Evolutionary conservation across 2,797 vertebrate genomes (phyloP).

Genomic region (Hydrophis major): DNA sequence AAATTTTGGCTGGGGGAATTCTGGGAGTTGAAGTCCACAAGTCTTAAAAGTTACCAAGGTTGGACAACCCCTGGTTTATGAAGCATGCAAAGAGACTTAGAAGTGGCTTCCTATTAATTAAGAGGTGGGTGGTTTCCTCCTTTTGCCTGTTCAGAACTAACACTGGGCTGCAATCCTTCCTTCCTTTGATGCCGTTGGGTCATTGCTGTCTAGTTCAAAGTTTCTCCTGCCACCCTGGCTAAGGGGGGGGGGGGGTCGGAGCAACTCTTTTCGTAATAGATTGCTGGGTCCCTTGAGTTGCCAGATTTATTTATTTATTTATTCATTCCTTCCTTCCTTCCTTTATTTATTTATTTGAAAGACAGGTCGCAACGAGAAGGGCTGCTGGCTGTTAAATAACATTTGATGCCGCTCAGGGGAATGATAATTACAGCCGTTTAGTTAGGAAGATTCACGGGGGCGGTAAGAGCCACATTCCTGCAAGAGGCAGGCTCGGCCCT

Average conservation of each 20-base stretch:
- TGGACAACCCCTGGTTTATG: not conserved
- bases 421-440: slow-evolving; percentile 59
- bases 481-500: slow-evolving; percentile 7
- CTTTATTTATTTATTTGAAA: slow-evolving; percentile 11
- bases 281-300: slow-evolving; percentile 48
- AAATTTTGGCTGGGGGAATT: not conserved
- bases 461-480: slow-evolving; percentile 38
- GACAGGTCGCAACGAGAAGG: slow-evolving; percentile 46
- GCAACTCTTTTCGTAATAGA: slow-evolving; percentile 57
- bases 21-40: not conserved
- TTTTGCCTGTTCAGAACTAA: not conserved
- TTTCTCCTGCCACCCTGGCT: slow-evolving; percentile 52
- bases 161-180: slow-evolving; percentile 1
- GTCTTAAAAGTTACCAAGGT: not conserved
- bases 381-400: slow-evolving; percentile 61
- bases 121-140: not conserved
- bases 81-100: not conserved
- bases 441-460: slow-evolving; percentile 35
- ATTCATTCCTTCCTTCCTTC: too few species aligned
- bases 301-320: slow-evolving; percentile 35
- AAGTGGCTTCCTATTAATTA: not conserved
- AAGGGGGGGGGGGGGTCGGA: slow-evolving; percentile 67
- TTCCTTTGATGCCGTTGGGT: slow-evolving; percentile 23
- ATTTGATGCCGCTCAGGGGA: slow-evolving; percentile 57
- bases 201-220: slow-evolving; percentile 48